Conservation (phyloP, 2,888 invertebrate genomes). For the Tetrapedia diversipes region DNA sequence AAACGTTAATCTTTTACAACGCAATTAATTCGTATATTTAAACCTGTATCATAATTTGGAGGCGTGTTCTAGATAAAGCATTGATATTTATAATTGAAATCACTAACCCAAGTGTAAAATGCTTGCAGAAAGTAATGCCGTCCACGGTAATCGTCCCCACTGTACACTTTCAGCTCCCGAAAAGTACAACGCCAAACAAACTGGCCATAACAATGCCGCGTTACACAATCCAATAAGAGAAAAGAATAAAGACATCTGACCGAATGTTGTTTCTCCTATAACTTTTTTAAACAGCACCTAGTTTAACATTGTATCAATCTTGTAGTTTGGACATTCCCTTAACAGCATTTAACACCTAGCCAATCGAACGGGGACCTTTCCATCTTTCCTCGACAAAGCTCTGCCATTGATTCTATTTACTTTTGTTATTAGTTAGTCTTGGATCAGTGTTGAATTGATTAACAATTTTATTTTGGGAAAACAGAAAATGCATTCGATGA, state of each 20-base stretch:
- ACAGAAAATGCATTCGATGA: too few species aligned
- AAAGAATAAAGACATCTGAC: slow-evolving; percentile 96
- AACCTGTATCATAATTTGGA: not conserved
- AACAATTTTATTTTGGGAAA: too few species aligned
- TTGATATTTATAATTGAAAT: not conserved
- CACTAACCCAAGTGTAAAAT: slow-evolving; percentile 89
- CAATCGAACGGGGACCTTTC: too few species aligned
- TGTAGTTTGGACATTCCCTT: too few species aligned
- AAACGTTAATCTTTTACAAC: not conserved
- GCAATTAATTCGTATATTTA: not conserved
- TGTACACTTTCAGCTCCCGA: slow-evolving; percentile 93
- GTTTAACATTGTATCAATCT: slow-evolving; percentile 46
- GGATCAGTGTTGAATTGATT: too few species aligned
- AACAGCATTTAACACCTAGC: too few species aligned
- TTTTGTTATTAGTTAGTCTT: too few species aligned
- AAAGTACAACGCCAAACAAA: slow-evolving; percentile 93
- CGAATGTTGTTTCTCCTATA: slow-evolving; percentile 95
- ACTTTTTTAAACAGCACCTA: slow-evolving; percentile 97
- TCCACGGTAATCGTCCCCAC: slow-evolving; percentile 94
- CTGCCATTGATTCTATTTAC: too few species aligned
- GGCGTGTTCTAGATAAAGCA: not conserved
- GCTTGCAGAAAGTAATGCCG: slow-evolving; percentile 91
- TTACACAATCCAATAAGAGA: slow-evolving; percentile 95
- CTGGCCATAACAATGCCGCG: slow-evolving; percentile 95
- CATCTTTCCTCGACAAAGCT: too few species aligned